Conservation (phyloP, 2,888 invertebrate genomes). For the Pheosia gnoma region DNA sequence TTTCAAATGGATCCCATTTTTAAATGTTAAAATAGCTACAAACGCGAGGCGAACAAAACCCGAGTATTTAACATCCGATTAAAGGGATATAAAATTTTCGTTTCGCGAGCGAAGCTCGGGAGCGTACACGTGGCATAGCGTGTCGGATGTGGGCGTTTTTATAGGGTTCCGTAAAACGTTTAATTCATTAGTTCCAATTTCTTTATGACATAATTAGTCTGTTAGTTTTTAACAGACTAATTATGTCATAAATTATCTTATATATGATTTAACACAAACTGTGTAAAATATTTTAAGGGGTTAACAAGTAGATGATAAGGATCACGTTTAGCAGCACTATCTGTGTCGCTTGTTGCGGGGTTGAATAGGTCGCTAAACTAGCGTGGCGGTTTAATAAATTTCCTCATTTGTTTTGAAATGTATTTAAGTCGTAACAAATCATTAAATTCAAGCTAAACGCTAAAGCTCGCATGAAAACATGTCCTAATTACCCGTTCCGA, state of each 20-base stretch:
- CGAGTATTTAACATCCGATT: slow-evolving; percentile 10
- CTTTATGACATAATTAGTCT: too few relatives aligned
- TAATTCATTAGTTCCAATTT: too few relatives aligned
- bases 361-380: too few relatives aligned
- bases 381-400: too few relatives aligned
- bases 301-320: too few relatives aligned
- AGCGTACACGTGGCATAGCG: not conserved
- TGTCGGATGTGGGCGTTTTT: not conserved
- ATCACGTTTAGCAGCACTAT: too few relatives aligned
- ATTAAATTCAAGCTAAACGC: not conserved
- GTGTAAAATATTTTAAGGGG: too few relatives aligned
- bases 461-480: not conserved
- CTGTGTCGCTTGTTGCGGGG: too few relatives aligned
- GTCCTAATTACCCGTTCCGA: not conserved
- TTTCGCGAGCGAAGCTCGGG: not conserved
- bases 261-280: too few relatives aligned
- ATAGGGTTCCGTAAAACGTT: slow-evolving; percentile 2
- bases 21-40: slow-evolving; percentile 5
- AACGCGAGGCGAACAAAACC: slow-evolving; percentile 3
- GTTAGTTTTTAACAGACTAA: too few relatives aligned
- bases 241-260: too few relatives aligned
- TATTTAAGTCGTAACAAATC: not conserved
- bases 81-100: slow-evolving; percentile 4
- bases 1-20: not conserved
- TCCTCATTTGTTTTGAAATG: too few relatives aligned